These are phyloP conservation scores for Palythoa grandis DNA, from an alignment of 92 coral and sea anemone species.

Conservation along the genomic window DNA sequence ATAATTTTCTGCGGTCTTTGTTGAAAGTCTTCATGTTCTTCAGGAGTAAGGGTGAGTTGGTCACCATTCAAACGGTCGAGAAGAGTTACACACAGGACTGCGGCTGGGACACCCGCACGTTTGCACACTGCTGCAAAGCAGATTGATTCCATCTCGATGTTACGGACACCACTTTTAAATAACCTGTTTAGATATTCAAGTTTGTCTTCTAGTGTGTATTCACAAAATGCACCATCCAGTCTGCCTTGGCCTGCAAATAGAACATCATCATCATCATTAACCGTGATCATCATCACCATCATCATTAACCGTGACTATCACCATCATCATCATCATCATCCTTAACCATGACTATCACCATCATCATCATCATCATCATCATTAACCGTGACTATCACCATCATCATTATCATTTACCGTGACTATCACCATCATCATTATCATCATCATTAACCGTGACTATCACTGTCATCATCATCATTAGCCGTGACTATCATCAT, in stretches of 20 bases:
- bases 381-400: too few relatives aligned
- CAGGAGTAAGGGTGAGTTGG: slow-evolving; percentile 68
- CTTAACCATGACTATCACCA: too few relatives aligned
- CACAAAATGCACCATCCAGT: slow-evolving; percentile 97
- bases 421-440: too few relatives aligned
- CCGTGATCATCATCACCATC: too few relatives aligned
- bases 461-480: too few relatives aligned
- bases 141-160: slow-evolving; percentile 96
- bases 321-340: too few relatives aligned
- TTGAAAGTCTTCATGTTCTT: slow-evolving; percentile 84
- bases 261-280: not conserved
- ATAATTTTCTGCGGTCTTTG: slow-evolving; percentile 85
- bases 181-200: slow-evolving; percentile 71
- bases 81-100: slow-evolving; percentile 90
- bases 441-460: too few relatives aligned
- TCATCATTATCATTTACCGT: too few relatives aligned
- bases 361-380: too few relatives aligned
- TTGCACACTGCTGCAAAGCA: slow-evolving; percentile 98
- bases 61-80: slow-evolving; percentile 83
- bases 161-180: slow-evolving; percentile 78
- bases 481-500: too few relatives aligned
- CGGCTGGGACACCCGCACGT: slow-evolving; percentile 89
- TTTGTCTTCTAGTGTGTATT: slow-evolving; percentile 85
- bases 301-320: too few relatives aligned
- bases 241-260: slow-evolving; percentile 84